Base-by-base conservation (phyloP, 2,797 vertebrate genomes). In the Crax fasciolata region DNA sequence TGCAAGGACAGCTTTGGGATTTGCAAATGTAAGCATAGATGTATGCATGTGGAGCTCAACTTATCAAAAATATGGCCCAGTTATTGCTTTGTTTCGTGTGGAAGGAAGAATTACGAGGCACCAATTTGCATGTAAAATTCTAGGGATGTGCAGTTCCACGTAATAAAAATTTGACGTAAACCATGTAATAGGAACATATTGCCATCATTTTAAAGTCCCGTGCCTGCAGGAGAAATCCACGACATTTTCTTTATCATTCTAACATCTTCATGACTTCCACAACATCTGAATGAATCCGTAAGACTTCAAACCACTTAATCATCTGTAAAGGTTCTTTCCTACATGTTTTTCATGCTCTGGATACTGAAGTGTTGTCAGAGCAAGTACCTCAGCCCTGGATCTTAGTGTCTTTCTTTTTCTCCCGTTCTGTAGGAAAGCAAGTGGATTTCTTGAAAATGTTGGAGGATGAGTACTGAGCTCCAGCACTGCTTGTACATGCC, bases 1-100 rank as follows among this genome's bases (percentile, higher is more conserved):
- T 85, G n/a, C 48, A 85, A 82, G 65, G 48, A 55, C 18, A 85
- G 27, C 44, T 83, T 91, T 91, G 76, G 58, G 65, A 71, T 86
- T 82, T 94, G 73, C 72, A 71, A 72, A 17, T 41, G 13, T 27
- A 77, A 83, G 41, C 61, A 87, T 24, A 61, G 51, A 51, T 30
- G 10, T 61, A 39, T 2, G 15, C 9, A 20, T 62, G 48, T 18
- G 38, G 23, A 80, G 54, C 30, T 93, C 41, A 28, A 19, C 41
- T 41, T 41, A 32, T 0, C 55, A 66, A 65, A 91, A 79, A 66
- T 38, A 14, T 68, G 57, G 27, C 43, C 38, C 14, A 28, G 25
- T 11, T 67, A 70, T 35, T 44, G 20, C 48, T 82, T 76, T 89
- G 52, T n/a, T 80, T 94, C 39, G 27, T 39, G 24, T 7, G 18